phyloP scores from a whole-genome alignment of 1,140 invertebrate genomes.

The Lethrus apterus region DNA sequence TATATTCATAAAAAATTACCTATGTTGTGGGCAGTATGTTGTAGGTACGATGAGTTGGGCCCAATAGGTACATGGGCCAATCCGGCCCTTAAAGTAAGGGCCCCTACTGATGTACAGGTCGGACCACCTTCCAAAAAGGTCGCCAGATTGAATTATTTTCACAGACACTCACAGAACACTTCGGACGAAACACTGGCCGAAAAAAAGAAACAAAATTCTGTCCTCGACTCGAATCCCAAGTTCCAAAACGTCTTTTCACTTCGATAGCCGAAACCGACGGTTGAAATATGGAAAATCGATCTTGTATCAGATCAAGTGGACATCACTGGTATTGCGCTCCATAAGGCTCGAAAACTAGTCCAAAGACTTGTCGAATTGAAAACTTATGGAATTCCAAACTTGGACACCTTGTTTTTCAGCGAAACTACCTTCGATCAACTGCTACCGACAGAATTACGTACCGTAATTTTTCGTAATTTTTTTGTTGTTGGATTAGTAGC shows the following conservation, averaged over 20 bases:
- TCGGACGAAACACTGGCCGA: conserved; percentile 20
- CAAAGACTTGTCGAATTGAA: no score
- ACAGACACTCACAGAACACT: conserved; percentile 28
- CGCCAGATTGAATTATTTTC: conserved; percentile 36
- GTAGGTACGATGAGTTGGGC: conserved; percentile 37
- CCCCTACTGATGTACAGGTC: conserved; percentile 39
- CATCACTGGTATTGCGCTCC: neutral
- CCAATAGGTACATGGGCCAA: conserved; percentile 41
- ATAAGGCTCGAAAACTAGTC: no score
- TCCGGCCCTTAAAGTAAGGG: conserved; percentile 40
- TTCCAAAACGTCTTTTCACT: conserved; percentile 10
- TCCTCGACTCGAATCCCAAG: no score
- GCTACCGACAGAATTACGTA: no score
- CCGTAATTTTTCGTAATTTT: no score
- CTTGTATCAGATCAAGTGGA: neutral
- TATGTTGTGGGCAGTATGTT: conserved; percentile 41
- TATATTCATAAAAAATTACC: conserved; percentile 26
- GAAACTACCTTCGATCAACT: no score
- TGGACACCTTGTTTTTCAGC: no score
- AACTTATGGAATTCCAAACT: no score
- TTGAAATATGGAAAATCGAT: neutral
- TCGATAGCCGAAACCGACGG: neutral
- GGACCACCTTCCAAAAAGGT: conserved; percentile 39
- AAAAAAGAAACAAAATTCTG: conserved; percentile 6
- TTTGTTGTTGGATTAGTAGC: no score